A percentile compares a stretch with the other conserved stretches of the same genome.
phyloP scores from a whole-genome alignment of 2,888 invertebrate species.

The Tetramorium bicarinatum region DNA sequence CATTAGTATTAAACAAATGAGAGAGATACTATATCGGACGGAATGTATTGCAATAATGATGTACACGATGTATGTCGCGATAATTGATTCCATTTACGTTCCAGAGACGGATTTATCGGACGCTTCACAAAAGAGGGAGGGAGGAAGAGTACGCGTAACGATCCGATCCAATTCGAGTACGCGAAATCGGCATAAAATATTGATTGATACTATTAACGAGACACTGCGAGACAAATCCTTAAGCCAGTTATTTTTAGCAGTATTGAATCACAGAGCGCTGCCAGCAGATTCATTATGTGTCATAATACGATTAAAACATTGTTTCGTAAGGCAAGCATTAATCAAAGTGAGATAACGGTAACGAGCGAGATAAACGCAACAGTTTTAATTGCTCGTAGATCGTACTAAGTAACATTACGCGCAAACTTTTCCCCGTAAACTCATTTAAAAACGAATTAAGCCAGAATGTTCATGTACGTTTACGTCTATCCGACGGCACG shows the following conservation, averaged over 20 bases:
- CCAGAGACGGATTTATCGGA: slow-evolving; percentile 40
- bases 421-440: slow-evolving; percentile 59
- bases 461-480: slow-evolving; percentile 70
- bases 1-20: background rate
- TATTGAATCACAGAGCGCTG: slow-evolving; percentile 27
- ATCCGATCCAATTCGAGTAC: slow-evolving; percentile 35
- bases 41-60: slow-evolving; percentile 61
- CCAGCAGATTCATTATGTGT: slow-evolving; percentile 9
- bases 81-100: slow-evolving; percentile 70
- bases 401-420: slow-evolving; percentile 46
- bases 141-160: slow-evolving; percentile 6
- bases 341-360: slow-evolving; percentile 45
- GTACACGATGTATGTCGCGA: slow-evolving; percentile 55
- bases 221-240: slow-evolving; percentile 29
- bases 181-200: slow-evolving; percentile 50
- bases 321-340: slow-evolving; percentile 43
- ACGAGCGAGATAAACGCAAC: slow-evolving; percentile 39
- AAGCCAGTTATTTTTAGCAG: slow-evolving; percentile 24
- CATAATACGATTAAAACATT: slow-evolving; percentile 51
- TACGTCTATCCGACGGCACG: slow-evolving; percentile 62
- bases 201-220: slow-evolving; percentile 10
- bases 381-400: slow-evolving; percentile 53
- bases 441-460: slow-evolving; percentile 69
- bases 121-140: background rate
- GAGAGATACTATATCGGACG: slow-evolving; percentile 41